Conservation (phyloP, 2,888 invertebrate species). For the Polylopha cassiicola region DNA sequence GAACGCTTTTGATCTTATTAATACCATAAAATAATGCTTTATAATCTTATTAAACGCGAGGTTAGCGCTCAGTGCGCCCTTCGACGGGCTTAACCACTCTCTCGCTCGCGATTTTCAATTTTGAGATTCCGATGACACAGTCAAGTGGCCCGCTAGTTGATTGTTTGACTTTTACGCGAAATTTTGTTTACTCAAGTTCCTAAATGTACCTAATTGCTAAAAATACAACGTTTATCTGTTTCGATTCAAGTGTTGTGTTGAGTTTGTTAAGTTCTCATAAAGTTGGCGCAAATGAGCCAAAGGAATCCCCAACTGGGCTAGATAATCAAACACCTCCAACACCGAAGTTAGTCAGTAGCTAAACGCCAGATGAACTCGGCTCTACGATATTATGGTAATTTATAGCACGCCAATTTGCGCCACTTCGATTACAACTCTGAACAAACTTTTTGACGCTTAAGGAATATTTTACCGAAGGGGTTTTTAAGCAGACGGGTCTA, state of each 20-base stretch:
- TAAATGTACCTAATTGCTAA: not conserved
- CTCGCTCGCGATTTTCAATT: too few species aligned
- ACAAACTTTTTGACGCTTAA: conserved; percentile 55
- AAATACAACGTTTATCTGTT: not conserved
- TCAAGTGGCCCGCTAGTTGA: conserved; percentile 28
- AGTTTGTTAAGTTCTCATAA: conserved; percentile 5
- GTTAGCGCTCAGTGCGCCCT: conserved; percentile 78
- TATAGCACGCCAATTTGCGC: conserved; percentile 68
- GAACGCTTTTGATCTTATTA: conserved; percentile 86
- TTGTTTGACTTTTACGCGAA: conserved; percentile 24
- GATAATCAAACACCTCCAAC: conserved; percentile 68
- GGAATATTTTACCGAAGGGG: conserved; percentile 46
- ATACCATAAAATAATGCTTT: conserved; percentile 86
- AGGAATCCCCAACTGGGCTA: conserved; percentile 50
- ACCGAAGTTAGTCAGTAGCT: conserved; percentile 56
- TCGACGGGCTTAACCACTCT: conserved; percentile 50
- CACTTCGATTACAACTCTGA: conserved; percentile 57
- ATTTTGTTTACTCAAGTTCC: conserved; percentile 6
- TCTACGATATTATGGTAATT: conserved; percentile 72
- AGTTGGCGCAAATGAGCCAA: conserved; percentile 62
- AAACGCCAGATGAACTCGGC: conserved; percentile 72
- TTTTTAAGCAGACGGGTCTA: conserved; percentile 38
- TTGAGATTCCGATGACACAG: conserved; percentile 44
- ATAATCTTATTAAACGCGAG: conserved; percentile 86
- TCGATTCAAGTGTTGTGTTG: not conserved